These are phyloP conservation scores for Triplophysa rosa DNA, from an alignment of 2,113 vertebrate genomes.

Conservation along the genomic window DNA sequence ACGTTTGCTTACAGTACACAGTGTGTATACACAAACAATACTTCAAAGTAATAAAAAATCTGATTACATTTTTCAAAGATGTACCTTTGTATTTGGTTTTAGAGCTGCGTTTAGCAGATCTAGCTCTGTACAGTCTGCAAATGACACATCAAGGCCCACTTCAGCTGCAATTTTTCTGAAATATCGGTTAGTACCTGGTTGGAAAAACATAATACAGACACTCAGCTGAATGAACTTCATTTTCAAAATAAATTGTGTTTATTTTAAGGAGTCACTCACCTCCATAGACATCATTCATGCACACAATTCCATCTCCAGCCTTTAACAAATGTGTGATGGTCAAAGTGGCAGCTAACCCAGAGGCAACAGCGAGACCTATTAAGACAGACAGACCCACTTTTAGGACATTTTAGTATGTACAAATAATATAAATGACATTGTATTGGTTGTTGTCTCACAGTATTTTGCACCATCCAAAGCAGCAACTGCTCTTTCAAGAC, in stretches of 20 bases:
- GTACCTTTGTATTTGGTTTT: constrained; percentile 88
- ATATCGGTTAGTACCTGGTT: constrained; percentile 87
- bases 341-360: constrained; percentile 83
- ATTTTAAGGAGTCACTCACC: constrained; percentile 67
- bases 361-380: constrained; percentile 85
- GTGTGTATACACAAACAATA: neutral
- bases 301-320: constrained; percentile 83
- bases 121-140: constrained; percentile 81
- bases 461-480: constrained; percentile 88
- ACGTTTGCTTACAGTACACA: neutral
- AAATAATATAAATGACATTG: neutral
- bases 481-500: constrained; percentile 85
- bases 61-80: neutral
- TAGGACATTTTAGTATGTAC: neutral
- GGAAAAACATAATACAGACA: neutral
- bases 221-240: neutral
- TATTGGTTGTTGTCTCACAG: constrained; percentile 72
- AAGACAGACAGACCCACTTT: neutral
- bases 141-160: constrained; percentile 78
- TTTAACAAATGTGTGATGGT: constrained; percentile 88
- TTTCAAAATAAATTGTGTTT: neutral
- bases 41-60: no score
- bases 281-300: constrained; percentile 92
- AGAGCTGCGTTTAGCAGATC: constrained; percentile 82
- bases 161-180: constrained; percentile 76